Conservation (phyloP, 1,140 invertebrate genomes). For the Spodoptera frugiperda region DNA sequence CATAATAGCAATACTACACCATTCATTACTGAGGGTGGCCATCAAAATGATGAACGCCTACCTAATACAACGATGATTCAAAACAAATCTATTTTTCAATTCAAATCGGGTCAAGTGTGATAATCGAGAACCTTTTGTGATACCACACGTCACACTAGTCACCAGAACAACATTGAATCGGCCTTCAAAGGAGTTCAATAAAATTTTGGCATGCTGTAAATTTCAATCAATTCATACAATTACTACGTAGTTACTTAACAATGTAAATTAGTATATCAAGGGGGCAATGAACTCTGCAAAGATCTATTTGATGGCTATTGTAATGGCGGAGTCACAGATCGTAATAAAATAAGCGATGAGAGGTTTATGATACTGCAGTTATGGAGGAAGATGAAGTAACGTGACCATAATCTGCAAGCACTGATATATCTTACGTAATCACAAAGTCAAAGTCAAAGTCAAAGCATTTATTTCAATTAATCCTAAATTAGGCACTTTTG, state of each 20-base stretch:
- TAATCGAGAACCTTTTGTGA: constrained; percentile 35
- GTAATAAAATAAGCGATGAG: constrained; percentile 38
- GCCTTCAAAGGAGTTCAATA: constrained; percentile 51
- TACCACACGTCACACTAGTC: constrained; percentile 30
- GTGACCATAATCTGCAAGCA: constrained; percentile 5
- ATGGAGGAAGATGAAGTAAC: constrained; percentile 14
- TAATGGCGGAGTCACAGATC: constrained; percentile 27
- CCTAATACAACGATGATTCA: constrained; percentile 8
- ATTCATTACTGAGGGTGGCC: background rate
- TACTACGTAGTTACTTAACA: constrained; percentile 46
- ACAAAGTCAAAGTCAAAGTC: too few species aligned
- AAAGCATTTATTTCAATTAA: too few species aligned
- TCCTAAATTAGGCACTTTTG: too few species aligned
- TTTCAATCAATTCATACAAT: constrained; percentile 55
- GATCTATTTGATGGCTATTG: constrained; percentile 28
- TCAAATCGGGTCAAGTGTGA: constrained; percentile 39
- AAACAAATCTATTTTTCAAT: constrained; percentile 19
- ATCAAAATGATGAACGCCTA: background rate
- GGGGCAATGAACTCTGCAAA: constrained; percentile 47
- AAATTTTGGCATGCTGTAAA: constrained; percentile 59
- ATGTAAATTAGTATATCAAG: constrained; percentile 51
- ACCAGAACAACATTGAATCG: constrained; percentile 31
- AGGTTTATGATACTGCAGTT: constrained; percentile 7
- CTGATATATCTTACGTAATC: background rate
- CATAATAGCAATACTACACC: background rate